These are phyloP conservation scores for Drosophila parthenogenetica DNA, from an alignment of 2,888 invertebrate genomes.

Conservation along the genomic window DNA sequence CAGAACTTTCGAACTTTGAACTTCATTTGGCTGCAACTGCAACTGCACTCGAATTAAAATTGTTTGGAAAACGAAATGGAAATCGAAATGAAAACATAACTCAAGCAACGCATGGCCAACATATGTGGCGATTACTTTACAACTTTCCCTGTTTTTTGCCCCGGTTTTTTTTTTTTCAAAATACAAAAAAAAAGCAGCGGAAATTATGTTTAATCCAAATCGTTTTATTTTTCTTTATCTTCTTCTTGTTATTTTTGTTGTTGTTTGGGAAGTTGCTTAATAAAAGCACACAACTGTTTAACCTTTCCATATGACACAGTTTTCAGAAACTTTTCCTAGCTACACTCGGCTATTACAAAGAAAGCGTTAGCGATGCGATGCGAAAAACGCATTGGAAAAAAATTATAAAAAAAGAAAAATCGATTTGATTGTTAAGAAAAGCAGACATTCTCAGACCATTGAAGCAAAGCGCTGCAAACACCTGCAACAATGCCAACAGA, in stretches of 20 bases:
- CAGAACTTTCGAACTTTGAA: constrained; percentile 30
- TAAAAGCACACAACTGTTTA: constrained; percentile 36
- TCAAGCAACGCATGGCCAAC: constrained; percentile 49
- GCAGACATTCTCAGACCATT: constrained; percentile 18
- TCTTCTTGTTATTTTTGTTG: not conserved
- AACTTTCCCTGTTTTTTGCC: constrained; percentile 33
- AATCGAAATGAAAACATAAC: constrained; percentile 32
- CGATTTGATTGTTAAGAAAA: constrained; percentile 20
- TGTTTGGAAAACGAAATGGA: constrained; percentile 30
- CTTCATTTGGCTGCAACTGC: constrained; percentile 22
- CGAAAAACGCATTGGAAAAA: constrained; percentile 28
- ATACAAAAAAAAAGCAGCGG: constrained; percentile 9
- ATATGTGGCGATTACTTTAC: constrained; percentile 47
- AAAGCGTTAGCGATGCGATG: constrained; percentile 18
- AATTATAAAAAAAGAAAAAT: constrained; percentile 18
- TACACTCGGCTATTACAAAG: constrained; percentile 16
- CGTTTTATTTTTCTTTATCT: constrained; percentile 11
- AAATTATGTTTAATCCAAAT: constrained; percentile 58
- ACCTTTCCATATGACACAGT: constrained; percentile 39
- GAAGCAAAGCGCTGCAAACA: constrained; percentile 13
- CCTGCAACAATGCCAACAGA: constrained; percentile 21
- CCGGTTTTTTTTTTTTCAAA: not conserved
- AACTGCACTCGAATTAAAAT: constrained; percentile 29
- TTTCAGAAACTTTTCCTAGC: constrained; percentile 19
- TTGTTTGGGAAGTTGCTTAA: constrained; percentile 6